A percentile compares a stretch with the other conserved stretches of the same genome.
These are phyloP conservation scores for Parauchenoglanis ngamensis DNA, from an alignment of 2,797 vertebrate species.

Conservation along the genomic window DNA sequence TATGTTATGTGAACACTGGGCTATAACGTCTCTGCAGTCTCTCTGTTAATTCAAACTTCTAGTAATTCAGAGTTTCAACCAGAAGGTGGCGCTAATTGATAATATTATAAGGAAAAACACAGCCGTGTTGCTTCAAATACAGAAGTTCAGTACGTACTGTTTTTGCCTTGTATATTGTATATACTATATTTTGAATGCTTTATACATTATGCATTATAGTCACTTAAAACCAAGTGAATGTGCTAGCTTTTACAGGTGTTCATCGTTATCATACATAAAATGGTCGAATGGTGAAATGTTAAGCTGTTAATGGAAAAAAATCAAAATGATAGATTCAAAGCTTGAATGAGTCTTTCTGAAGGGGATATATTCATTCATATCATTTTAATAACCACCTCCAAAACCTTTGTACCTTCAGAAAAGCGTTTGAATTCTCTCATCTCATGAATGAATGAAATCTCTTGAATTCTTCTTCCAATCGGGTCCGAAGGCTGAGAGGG, in stretches of 20 bases:
- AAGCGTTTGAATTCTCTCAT: not conserved
- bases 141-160: not conserved
- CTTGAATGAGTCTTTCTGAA: not conserved
- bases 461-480: not conserved
- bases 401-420: not conserved
- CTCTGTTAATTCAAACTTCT: not conserved
- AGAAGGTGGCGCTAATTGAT: conserved; percentile 34
- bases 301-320: not conserved
- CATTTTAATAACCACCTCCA: not conserved
- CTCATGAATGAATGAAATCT: not conserved
- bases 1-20: not conserved
- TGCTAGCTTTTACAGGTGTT: not conserved
- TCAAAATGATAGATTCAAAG: not conserved
- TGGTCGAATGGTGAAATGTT: not conserved
- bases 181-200: not conserved
- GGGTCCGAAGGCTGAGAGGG: not conserved
- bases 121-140: not conserved
- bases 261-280: not conserved
- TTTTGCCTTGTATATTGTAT: not conserved
- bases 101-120: not conserved
- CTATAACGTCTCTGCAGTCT: not conserved
- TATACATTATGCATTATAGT: not conserved
- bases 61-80: not conserved
- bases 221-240: not conserved
- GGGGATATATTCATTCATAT: not conserved